Evolutionary conservation across 2,113 vertebrate species (phyloP), one percentile per base, ranked within the genome.

Genomic region (Acanthisitta chloris): DNA sequence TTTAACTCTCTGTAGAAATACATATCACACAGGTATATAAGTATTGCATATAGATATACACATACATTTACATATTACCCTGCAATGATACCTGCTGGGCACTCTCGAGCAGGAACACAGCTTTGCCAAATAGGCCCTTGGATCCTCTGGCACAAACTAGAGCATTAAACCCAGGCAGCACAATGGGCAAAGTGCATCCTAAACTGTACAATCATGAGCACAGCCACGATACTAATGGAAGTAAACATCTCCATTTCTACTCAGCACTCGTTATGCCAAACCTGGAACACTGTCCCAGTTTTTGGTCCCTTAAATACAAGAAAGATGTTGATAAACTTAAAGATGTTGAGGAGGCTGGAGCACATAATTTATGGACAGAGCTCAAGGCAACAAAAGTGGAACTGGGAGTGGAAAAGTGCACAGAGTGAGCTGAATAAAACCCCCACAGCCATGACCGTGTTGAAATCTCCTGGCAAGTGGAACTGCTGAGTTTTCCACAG

Each of bases 401-500:
- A 85, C 8, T 46, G 17, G 8, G 58, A 72, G 13, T 8, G 7
- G 55, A 86, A 81, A 86, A 76, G 4, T 52, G 14, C 34, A 64
- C 5, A 31, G 38, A 58, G 19, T 34, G 29, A 90, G 31, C 3
- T 71, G 49, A 88, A 83, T 77, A 48, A 73, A 92, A 86, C 2
- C 31, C 12, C n/a, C 29, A 31, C 10, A 12, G 54, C 42, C 31
- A 83, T 1, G 1, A 78, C 84, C 49, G 12, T 2, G 0, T 12
- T 67, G 45, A 78, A 92, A 78, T 54, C 12, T 61, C 71, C 38
- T 82, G 19, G 48, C 29, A 86, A 65, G 64, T n/a, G 46, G 26
- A 95, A 73, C 49, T 70, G 31, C 33, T 45, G 62, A 65, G 29
- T 70, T 92, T 84, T 78, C 20, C 69, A 54, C 38, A 78, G 51